phyloP scores from a whole-genome alignment of 2,797 vertebrate genomes.

The Oreonectes daqikongensis region DNA sequence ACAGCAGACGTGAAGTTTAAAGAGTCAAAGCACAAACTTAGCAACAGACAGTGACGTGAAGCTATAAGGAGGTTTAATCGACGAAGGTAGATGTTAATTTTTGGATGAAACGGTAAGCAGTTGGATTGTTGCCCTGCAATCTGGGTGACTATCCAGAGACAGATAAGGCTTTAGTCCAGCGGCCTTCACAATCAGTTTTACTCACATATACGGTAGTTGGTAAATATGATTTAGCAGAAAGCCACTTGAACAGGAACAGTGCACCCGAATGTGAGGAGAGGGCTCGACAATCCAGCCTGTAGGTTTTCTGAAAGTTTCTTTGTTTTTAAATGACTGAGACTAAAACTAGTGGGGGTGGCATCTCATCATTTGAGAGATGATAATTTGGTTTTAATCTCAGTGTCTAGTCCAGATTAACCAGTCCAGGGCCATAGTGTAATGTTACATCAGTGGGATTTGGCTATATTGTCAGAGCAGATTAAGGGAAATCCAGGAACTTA shows the following conservation, averaged over 20 bases:
- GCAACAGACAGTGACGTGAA: constrained; percentile 10
- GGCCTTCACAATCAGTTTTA: constrained; percentile 21
- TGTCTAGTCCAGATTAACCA: constrained; percentile 62
- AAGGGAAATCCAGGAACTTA: constrained; percentile 24
- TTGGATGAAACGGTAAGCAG: constrained; percentile 61
- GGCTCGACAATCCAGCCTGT: too few species aligned
- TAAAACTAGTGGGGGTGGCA: neutral
- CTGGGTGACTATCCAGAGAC: constrained; percentile 21
- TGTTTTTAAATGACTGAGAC: neutral
- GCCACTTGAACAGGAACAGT: neutral
- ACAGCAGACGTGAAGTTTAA: neutral
- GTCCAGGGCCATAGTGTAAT: constrained; percentile 30
- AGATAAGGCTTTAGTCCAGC: constrained; percentile 27
- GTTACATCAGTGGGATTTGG: constrained; percentile 32
- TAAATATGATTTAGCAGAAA: constrained; percentile 20
- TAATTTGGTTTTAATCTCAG: constrained; percentile 64
- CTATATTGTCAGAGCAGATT: constrained; percentile 49
- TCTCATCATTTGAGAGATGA: constrained; percentile 37
- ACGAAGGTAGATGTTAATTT: constrained; percentile 58
- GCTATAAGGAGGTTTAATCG: constrained; percentile 26
- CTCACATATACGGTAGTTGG: constrained; percentile 15
- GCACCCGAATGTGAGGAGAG: too few species aligned
- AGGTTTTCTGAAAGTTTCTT: too few species aligned
- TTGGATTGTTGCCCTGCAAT: neutral
- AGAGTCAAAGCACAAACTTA: neutral